Base-by-base conservation (phyloP, 2,113 vertebrate genomes). In the Capreolus pygargus region DNA sequence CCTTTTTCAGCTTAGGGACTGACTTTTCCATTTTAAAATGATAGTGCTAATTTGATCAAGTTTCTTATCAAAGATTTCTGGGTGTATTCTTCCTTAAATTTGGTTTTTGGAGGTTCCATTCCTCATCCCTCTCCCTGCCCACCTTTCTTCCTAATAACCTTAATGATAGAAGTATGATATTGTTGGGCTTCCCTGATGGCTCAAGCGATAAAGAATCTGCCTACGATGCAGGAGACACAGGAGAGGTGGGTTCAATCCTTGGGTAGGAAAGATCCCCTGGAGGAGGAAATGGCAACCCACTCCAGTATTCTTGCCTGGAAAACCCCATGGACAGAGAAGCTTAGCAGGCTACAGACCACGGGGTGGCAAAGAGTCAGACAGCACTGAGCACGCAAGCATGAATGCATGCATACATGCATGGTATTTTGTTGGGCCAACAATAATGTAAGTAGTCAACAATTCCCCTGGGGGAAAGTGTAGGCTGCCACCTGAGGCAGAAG, bases 21-120 rank as follows among this genome's bases (percentile, higher is more conserved):
- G 50, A 70, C 52, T 60, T 90, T 93, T 90, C 27, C 55, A 60
- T 79, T 86, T 88, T 58, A 79, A 93, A 93, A 82, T 57, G 39
- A 16, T 45, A 76, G 25, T 27, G 1, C 11, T 76, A 89, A 92
- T 86, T 84, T 76, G 17, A 76, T 86, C 23, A 78, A 36, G 12
- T 30, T 79, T 91, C 43, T 61, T 61, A 50, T 88, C 33, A 39
- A 95, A 89, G 21, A 70, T 67, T 58, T 25, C 23, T 8, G 2
- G 8, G 55, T 89, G 14, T 58, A 50, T 79, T 96, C 14, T 7
- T 94, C 52, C 39, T 25, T 45, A 84, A 55, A 74, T 88, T 78
- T 87, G 33, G 13, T 23, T 84, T 95, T 93, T 85, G 78, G 45
- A 67, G 8, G 28, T 12, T 91, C 43, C 15, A 50, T n/a, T 30